Percentiles rank a stretch among this genome's conserved stretches.
Evolutionary conservation across 2,113 vertebrate genomes (phyloP).

Genomic region (Romanogobio albipinnatus): DNA sequence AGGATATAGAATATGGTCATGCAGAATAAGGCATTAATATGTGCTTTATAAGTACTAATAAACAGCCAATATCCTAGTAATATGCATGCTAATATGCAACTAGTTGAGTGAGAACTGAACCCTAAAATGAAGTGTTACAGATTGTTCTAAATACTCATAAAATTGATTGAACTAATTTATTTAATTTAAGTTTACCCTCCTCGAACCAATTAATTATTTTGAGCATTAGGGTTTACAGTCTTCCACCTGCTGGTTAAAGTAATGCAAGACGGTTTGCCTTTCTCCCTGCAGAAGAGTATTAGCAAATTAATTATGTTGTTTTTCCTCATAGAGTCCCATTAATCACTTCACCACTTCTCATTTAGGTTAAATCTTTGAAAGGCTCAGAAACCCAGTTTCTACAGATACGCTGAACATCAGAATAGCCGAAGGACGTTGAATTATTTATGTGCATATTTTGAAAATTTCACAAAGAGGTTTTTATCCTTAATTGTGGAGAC

Average conservation of each 20-base stretch:
- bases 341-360: constrained; percentile 25
- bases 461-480: neutral
- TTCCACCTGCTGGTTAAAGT: constrained; percentile 4
- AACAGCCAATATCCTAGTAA: too few relatives aligned
- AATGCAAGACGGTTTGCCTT: constrained; percentile 9
- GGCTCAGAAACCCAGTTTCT: neutral
- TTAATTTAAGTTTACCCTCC: too few relatives aligned
- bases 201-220: too few relatives aligned
- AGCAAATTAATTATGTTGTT: constrained; percentile 41
- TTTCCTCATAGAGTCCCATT: constrained; percentile 27
- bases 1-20: too few relatives aligned
- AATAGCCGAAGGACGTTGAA: neutral
- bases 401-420: neutral
- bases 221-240: neutral
- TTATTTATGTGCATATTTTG: neutral
- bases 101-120: too few relatives aligned
- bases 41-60: too few relatives aligned
- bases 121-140: too few relatives aligned
- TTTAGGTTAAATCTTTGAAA: constrained; percentile 10
- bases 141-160: too few relatives aligned
- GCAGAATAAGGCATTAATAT: too few relatives aligned
- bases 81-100: too few relatives aligned
- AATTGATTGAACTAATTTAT: too few relatives aligned
- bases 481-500: neutral
- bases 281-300: constrained; percentile 24